Evolutionary conservation across 2,797 vertebrate species (phyloP), one percentile per base, ranked within the genome.

Genomic region (Darevskia mixta): DNA sequence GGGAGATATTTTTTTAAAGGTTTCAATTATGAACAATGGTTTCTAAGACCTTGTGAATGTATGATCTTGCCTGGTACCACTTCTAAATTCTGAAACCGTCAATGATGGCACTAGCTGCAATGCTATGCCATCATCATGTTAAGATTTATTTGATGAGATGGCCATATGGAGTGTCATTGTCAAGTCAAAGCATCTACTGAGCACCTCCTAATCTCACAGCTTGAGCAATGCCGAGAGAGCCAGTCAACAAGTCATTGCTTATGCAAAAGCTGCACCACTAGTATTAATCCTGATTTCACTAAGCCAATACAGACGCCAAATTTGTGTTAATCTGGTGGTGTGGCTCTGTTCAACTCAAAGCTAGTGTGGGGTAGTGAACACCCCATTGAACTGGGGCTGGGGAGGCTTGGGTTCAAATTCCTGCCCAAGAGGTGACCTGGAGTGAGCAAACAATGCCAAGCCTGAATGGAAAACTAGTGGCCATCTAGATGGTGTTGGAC

Each of bases 191-290:
- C 78, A 79, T 77, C 81, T 80, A 23, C 32, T 81, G 41, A 66
- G n/a, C 71, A 45, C 55, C 43, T 9, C 55, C 87, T 85, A n/a
- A 84, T 79, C 76, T 79, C 82, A 73, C 67, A 79, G 76, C 38
- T 73, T 85, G 82, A 79, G 35, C 72, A 84, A 79, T 27, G 82
- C 72, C 38, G 3, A 32, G n/a, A 15, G 55, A 35, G 35, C 49
- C 75, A 79, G 55, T 43, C 72, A 43, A 20, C n/a, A 76, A 83
- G 80, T 18, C 81, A 35, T 78, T 27, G 9, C 49, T 38, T 32
- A 67, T 23, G 49, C 55, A 85, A 73, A 32, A 43, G 58, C 41
- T n/a, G n/a, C 20, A n/a, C 20, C 61, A 73, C 27, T 8, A 38
- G n/a, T 10, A 75, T 29, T 49, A 38, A 61, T 73, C 77, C 49